Evolutionary conservation across 2,888 invertebrate genomes (phyloP).

Genomic region (Sarcophaga variegata): DNA sequence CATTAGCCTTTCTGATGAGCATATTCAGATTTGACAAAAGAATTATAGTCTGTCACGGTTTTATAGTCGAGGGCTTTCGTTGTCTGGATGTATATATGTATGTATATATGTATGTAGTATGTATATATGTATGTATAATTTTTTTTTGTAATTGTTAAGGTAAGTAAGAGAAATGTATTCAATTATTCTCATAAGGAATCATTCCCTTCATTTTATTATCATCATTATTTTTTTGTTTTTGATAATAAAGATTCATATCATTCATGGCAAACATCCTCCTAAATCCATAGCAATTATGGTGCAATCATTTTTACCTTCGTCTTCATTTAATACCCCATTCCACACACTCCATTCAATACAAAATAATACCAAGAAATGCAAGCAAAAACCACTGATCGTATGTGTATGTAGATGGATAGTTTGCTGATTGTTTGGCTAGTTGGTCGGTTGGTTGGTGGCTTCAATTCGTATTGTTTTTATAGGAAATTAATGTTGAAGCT

Average conservation of each 20-base stretch:
- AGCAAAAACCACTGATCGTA: constrained; percentile 19
- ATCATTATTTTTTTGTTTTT: too few relatives aligned
- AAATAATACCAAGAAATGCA: background rate
- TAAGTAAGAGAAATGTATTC: too few relatives aligned
- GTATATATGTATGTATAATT: too few relatives aligned
- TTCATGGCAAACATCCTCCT: constrained; percentile 56
- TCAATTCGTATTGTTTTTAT: constrained; percentile 51
- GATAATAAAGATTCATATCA: constrained; percentile 53
- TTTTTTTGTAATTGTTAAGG: too few relatives aligned
- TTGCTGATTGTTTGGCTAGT: constrained; percentile 3
- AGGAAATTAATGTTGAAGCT: constrained; percentile 65
- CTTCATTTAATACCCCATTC: constrained; percentile 39
- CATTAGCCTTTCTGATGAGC: too few relatives aligned
- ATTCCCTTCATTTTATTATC: constrained; percentile 21
- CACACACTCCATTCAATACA: constrained; percentile 21
- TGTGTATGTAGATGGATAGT: constrained; percentile 13
- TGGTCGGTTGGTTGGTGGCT: constrained; percentile 11
- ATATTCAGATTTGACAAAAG: too few relatives aligned
- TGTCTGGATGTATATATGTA: too few relatives aligned
- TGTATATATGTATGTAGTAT: too few relatives aligned
- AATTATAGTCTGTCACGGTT: too few relatives aligned
- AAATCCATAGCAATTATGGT: constrained; percentile 21
- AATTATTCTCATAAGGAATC: background rate
- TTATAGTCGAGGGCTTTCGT: too few relatives aligned
- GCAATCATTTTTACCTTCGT: constrained; percentile 65